A percentile compares a stretch with the other conserved stretches of the same genome.
These are phyloP conservation scores for Pygoscelis antarcticus DNA, from an alignment of 2,113 vertebrate species.

Conservation along the genomic window DNA sequence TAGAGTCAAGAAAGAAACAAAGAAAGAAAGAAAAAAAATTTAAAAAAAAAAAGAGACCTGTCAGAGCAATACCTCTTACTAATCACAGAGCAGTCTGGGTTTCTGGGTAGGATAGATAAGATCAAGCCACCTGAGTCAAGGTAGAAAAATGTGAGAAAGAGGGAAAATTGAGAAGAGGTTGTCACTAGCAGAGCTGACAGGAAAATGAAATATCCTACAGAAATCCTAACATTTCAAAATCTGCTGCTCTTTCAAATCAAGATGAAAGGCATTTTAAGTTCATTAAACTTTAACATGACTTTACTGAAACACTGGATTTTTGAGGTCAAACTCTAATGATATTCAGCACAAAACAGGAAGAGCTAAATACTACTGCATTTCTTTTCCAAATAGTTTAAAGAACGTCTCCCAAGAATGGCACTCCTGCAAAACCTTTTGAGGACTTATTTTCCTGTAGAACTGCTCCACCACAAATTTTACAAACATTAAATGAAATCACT, in stretches of 20 bases:
- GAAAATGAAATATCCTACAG: neutral
- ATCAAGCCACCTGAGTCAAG: neutral
- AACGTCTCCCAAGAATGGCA: neutral
- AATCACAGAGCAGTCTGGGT: neutral
- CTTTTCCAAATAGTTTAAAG: neutral
- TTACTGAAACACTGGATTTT: conserved; percentile 5
- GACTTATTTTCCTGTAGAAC: neutral
- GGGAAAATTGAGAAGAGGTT: neutral
- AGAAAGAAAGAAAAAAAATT: neutral
- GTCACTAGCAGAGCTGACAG: neutral
- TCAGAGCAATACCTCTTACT: neutral
- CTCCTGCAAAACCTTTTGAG: neutral
- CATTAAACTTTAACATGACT: neutral
- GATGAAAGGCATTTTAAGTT: neutral
- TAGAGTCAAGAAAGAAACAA: neutral
- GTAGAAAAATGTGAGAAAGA: neutral
- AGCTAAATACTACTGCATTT: neutral
- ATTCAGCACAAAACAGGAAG: neutral
- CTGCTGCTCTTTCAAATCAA: neutral
- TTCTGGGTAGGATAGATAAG: neutral
- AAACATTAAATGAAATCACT: neutral
- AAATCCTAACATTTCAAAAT: neutral
- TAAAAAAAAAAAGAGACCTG: neutral
- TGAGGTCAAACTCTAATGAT: neutral
- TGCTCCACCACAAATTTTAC: neutral